A percentile compares a stretch with the other conserved stretches of the same genome.
Evolutionary conservation across 2,797 vertebrate genomes (phyloP).

Genomic region (Spinus pinus): DNA sequence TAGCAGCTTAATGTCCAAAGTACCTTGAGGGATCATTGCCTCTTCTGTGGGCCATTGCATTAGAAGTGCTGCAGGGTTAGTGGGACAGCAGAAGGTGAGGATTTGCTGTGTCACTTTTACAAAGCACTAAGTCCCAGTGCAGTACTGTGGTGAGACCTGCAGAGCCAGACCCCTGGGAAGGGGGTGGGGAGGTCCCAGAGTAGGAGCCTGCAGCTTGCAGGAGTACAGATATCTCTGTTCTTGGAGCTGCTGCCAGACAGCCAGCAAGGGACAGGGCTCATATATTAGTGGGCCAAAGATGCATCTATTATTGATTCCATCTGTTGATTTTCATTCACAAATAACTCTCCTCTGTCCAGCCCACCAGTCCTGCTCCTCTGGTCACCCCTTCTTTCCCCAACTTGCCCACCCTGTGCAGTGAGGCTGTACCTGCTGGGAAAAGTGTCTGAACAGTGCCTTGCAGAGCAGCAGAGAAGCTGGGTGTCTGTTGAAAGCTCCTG

Average conservation of each 20-base stretch:
- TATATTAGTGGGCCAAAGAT: not conserved
- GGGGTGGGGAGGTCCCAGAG: rapidly evolving
- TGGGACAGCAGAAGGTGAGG: not conserved
- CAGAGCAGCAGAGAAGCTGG: not conserved
- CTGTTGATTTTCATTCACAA: not conserved
- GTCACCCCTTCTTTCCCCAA: not conserved
- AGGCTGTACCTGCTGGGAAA: not conserved
- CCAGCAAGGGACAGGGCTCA: rapidly evolving
- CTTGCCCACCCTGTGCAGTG: rapidly evolving
- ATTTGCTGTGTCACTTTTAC: not conserved
- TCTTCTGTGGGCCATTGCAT: not conserved
- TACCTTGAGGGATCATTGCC: not conserved
- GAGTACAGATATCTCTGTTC: not conserved
- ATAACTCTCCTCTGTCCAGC: not conserved
- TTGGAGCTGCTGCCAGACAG: not conserved
- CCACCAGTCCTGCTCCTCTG: not conserved
- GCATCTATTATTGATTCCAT: not conserved
- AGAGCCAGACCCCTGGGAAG: rapidly evolving
- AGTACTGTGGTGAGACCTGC: not conserved
- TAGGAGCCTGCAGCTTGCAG: rapidly evolving
- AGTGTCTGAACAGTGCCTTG: not conserved
- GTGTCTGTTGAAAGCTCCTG: not conserved
- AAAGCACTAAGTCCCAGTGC: not conserved
- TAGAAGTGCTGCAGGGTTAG: not conserved
- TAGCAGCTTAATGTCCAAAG: not conserved